Evolutionary conservation across 1,140 invertebrate genomes (phyloP), one percentile per base, ranked within the genome.

Genomic region (Ptiloglossa arizonensis): DNA sequence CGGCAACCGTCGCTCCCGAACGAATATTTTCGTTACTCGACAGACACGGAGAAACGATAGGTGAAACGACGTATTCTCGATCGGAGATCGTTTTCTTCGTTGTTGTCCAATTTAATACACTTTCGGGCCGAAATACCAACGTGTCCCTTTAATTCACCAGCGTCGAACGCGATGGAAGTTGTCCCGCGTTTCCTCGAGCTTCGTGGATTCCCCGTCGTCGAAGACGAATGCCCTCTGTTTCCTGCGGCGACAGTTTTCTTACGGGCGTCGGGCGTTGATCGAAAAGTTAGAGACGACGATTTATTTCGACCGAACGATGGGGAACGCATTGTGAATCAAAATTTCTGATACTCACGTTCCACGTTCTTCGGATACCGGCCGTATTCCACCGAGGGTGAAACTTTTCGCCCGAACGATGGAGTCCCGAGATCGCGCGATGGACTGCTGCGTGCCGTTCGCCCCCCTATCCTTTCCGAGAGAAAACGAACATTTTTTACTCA

Each of bases 201-300:
- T n/a, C 15, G 19, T 17, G 19, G 41, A 74, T 59, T n/a, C 27
- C 29, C 17, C 13, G n/a, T 41, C 29, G 1, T 52, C 38, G 48
- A 73, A 73, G 60, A 73, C 60, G 60, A 64, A 73, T 69, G 63
- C 6, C 44, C 41, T n/a, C 17, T 68, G 32, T 59, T 57, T 48
- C 22, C n/a, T 13, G 17, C 27, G 11, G 13, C 27, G 72, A 68
- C 50, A 35, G 52, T 67, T 71, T 35, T n/a, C 54, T 24, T 44
- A 8, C 32, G 24, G 19, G 24, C n/a, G 54, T 2, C 11, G 70
- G 19, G 2, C 13, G 46, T 63, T 63, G 67, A 72, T 72, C 67
- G 67, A 71, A 78, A 78, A 70, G 75, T 78, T 78, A 71, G 46
- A 32, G 15, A 41, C 4, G n/a, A 38, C 75, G 68, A 78, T 78